Evolutionary conservation across 2,888 invertebrate species (phyloP).

Genomic region (Glyphotaelius pellucidus): DNA sequence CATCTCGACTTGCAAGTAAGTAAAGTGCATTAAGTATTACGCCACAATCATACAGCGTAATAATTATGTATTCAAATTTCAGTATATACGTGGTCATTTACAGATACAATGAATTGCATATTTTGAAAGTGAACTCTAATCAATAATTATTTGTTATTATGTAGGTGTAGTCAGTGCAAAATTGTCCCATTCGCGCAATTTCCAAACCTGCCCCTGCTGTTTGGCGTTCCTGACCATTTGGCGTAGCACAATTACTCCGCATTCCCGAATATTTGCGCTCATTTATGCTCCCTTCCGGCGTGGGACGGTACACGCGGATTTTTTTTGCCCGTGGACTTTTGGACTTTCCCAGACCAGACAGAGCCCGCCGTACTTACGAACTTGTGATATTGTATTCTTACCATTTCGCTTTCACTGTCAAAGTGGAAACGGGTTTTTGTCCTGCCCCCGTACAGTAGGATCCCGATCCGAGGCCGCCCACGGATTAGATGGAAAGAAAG

Average conservation of each 20-base stretch:
- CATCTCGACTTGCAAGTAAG: too few relatives aligned
- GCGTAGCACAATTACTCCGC: background rate
- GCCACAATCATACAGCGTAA: background rate
- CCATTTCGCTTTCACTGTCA: slow-evolving; percentile 48
- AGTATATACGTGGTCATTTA: background rate
- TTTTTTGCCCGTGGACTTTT: background rate
- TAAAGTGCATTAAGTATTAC: too few relatives aligned
- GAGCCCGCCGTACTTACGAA: background rate
- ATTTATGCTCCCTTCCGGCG: background rate
- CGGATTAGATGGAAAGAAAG: background rate
- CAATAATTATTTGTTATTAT: background rate
- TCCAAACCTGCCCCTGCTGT: background rate
- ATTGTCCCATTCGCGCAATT: background rate
- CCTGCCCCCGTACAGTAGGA: background rate
- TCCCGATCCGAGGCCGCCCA: background rate
- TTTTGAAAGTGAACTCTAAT: background rate
- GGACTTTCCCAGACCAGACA: background rate
- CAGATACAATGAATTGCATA: background rate
- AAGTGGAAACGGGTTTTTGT: slow-evolving; percentile 22
- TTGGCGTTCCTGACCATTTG: background rate
- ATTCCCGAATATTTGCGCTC: background rate
- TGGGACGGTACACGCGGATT: background rate
- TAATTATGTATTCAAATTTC: background rate
- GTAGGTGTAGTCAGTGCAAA: background rate
- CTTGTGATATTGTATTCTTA: background rate